Evolutionary conservation across 1,140 invertebrate genomes (phyloP), one percentile per base, ranked within the genome.

Genomic region (Hyles vespertilio): DNA sequence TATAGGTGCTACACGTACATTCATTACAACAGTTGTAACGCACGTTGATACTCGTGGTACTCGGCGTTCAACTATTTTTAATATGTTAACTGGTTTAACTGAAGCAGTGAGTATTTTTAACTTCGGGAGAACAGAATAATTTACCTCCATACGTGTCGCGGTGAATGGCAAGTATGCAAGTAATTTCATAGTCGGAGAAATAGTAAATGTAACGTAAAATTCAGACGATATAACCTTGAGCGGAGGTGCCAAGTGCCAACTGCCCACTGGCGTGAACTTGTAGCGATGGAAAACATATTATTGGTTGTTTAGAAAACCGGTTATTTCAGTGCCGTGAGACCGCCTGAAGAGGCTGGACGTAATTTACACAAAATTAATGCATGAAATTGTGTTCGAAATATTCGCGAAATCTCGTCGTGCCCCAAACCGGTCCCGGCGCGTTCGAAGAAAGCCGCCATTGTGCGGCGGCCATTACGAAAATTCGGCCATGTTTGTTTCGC

Each of bases 401-500:
- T 75, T 81, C 74, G 79, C 74, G 71, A 81, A 81, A 77, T 72
- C 50, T 59, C 58, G 56, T 54, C 72, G 60, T 65, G 65, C 55
- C 69, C 65, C 62, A 75, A 80, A 80, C 82, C 79, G 75, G 81
- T 77, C 67, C 56, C 56, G 49, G 33, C 49, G 55, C 55, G 62
- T 63, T 67, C 65, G 69, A 63, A 67, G 67, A 71, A 68, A 72
- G 66, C 61, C 66, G 68, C 63, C 71, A 66, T 67, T 67, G 61
- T 61, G 68, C 74, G 67, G 65, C 69, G 68, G 73, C 78, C 78
- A 81, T 79, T 68, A 73, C 64, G 69, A 74, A 78, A 79, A 73
- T 84, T 84, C 83, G 78, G 78, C 79, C 78, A 86, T 86, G 69
- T 82, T 85, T 77, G 72, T 78, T 71, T 69, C 70, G 69, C 59